Evolutionary conservation across 2,797 vertebrate genomes (phyloP), one percentile per base, ranked within the genome.

Genomic region (Corythornis leucogaster): DNA sequence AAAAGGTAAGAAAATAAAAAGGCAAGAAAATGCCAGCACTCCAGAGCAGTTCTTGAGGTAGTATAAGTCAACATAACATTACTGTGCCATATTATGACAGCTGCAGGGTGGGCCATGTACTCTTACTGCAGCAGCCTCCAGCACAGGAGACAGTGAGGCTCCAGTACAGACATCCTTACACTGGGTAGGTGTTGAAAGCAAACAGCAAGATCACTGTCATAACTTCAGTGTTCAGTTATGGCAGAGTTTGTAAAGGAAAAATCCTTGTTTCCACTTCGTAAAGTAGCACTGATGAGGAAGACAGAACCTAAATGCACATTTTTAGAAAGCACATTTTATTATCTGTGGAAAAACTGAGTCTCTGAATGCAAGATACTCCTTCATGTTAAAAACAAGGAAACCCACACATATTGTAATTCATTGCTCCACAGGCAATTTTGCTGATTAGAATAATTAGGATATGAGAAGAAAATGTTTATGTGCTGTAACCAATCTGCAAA

Each of bases 401-500:
- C 16, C 35, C 55, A 48, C 25, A 9, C 38, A 51, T 12, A 43
- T 3, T 40, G 43, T 33, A 63, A 40, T 46, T 86, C 50, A 71
- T 33, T 87, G 69, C 80, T 80, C 70, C 28, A 33, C 21, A 71
- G 58, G 51, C 40, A 69, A 42, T 91, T 93, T n/a, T 50, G 43
- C 73, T 91, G 51, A 87, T 94, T 70, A 84, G 68, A 79, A 51
- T 78, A 63, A 86, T 89, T 67, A 94, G 43, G 43, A 79, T 76
- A 87, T 0, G 8, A 73, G 40, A 86, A 90, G 70, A 86, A 79
- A 92, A 93, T 73, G 70, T 88, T 70, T 73, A 74, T 28, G 85
- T 80, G 57, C 67, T 90, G 67, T 79, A 93, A 89, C 74, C 50
- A 62, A 54, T 64, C 75, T 82, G 75, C 70, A 88, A 95, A 92